Evolutionary conservation across 53 echinoderm and acorn worm species (phyloP).

Genomic region (Luidia sarsii): DNA sequence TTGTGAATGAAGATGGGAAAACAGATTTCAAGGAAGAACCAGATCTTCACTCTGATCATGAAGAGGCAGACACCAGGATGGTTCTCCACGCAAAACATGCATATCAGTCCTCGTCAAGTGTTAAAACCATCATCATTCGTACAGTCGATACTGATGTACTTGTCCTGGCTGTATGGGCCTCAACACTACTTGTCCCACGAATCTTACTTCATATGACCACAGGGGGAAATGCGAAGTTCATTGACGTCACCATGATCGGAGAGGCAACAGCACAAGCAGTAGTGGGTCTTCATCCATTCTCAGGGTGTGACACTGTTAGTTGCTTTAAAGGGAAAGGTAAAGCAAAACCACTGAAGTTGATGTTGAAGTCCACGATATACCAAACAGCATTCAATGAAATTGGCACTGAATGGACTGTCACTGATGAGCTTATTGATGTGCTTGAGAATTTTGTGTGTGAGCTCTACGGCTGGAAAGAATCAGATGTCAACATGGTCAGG

Average conservation of each 20-base stretch:
- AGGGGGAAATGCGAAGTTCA: constrained; percentile 51
- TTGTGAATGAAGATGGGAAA: constrained; percentile 21
- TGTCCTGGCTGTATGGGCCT: constrained; percentile 48
- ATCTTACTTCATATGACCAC: constrained; percentile 45
- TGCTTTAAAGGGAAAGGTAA: constrained; percentile 72
- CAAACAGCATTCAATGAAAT: constrained; percentile 27
- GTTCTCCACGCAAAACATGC: constrained; percentile 42
- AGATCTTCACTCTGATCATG: constrained; percentile 41
- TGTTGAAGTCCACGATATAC: constrained; percentile 18
- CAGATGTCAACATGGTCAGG: constrained; percentile 25
- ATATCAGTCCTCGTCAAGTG: constrained; percentile 21
- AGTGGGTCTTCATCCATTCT: constrained; percentile 66
- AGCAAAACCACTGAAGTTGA: constrained; percentile 30
- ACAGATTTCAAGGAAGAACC: constrained; percentile 9
- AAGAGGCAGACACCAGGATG: constrained; percentile 55
- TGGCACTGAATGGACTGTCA: constrained; percentile 8
- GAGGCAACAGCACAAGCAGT: constrained; percentile 39
- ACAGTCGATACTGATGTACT: constrained; percentile 67
- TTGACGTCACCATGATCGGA: constrained; percentile 24
- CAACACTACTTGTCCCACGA: constrained; percentile 5
- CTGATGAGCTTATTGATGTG: constrained; percentile 15
- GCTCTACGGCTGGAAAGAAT: constrained; percentile 37
- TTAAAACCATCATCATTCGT: constrained; percentile 22
- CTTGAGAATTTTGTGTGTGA: constrained; percentile 45
- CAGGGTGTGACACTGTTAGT: constrained; percentile 78